Conservation (phyloP, 2,113 vertebrate genomes). For the Gadus macrocephalus region DNA sequence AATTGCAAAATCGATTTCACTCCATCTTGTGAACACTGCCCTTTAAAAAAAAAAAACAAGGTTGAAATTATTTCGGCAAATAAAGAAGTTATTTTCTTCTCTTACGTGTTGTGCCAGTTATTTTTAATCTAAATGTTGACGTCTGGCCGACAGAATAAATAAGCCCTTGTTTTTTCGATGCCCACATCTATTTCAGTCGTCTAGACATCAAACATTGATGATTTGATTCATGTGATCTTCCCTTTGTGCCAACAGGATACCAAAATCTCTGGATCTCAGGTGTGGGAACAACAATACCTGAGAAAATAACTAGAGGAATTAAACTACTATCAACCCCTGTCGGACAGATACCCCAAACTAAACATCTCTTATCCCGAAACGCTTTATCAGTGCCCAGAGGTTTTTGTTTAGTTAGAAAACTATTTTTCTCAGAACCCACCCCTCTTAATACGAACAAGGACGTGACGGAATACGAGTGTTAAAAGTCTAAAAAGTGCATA, state of each 20-base stretch:
- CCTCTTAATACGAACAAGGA: conserved; percentile 37
- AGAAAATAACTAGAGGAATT: conserved; percentile 13
- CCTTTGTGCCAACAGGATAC: no score
- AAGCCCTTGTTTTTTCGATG: no score
- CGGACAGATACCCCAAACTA: conserved; percentile 25
- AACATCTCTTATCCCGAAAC: conserved; percentile 27
- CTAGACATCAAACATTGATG: no score
- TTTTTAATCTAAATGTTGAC: no score
- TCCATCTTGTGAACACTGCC: conserved; percentile 44
- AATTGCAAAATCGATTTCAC: conserved; percentile 61
- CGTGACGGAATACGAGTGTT: conserved; percentile 34
- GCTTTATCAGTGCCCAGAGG: conserved; percentile 32
- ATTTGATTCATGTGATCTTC: no score
- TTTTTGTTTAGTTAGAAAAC: conserved; percentile 39
- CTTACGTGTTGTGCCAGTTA: no score
- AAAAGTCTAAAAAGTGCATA: conserved; percentile 43
- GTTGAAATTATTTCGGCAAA: no score
- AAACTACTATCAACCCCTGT: conserved; percentile 31
- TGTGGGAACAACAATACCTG: conserved; percentile 33
- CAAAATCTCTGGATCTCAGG: conserved; percentile 24
- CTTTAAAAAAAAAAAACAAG: no score
- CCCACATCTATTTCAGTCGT: no score
- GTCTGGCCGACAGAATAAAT: no score
- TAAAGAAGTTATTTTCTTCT: no score
- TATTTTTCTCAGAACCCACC: conserved; percentile 16